Base-by-base conservation (phyloP, 2,113 vertebrate genomes). In the Chascanopsetta lugubris region DNA sequence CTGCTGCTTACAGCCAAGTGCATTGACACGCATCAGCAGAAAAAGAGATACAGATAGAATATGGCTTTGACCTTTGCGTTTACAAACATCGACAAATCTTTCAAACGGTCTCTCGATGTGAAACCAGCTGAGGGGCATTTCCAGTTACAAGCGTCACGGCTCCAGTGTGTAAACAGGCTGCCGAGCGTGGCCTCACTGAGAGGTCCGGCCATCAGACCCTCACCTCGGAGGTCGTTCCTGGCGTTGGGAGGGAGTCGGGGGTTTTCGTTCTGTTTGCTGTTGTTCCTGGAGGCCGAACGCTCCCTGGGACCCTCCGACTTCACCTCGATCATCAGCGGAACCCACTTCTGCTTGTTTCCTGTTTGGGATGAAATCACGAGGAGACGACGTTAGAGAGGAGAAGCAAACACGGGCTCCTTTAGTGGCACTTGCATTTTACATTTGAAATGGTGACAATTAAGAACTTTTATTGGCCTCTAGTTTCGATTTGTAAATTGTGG, bases 341-440 rank as follows among this genome's bases (percentile, higher is more conserved):
- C 95, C 97, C 97, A 99, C 90, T 95, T 97, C 85, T 98, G 97
- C 88, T 98, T 99, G 91, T 94, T 97, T 74, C 96, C 97, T 99
- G 88, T 79, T 61, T 29, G 42, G 0, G 75, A 73, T 69, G 4
- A 77, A 22, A 79, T 21, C 9, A 22, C 45, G 61, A 69, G 45
- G 60, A 0, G 17, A 40, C 5, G 3, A 6, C 8, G 25, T 58
- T 15, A 60, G 18, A 22, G 17, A 63, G 30, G 26, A 18, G 15
- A 43, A 21, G 18, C 8, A 15, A 10, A 5, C 3, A 36, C 6
- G 12, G 13, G 15, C 15, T 36, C 11, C 11, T 34, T 34, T 34
- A 34, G 11, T 34, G 9, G 9, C 15, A 40, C 6, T 43, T 18
- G 8, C n/a, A 43, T n/a, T 13, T 18, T 43, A 1, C 1, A 43